Conservation (phyloP, 2,797 vertebrate genomes). For the Mus caroli region DNA sequence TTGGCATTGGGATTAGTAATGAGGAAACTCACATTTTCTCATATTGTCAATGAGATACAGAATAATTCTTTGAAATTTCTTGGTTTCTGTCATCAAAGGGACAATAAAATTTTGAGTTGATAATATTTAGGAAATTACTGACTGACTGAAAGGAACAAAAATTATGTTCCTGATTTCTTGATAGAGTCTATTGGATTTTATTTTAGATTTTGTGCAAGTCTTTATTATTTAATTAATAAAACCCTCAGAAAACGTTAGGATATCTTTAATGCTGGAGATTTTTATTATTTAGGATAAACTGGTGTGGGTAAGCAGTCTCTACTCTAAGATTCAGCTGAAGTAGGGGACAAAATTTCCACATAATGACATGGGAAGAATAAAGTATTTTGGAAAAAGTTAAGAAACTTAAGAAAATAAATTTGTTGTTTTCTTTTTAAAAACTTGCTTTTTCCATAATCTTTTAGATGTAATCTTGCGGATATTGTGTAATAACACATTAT, state of each 20-base stretch:
- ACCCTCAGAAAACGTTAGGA: neutral
- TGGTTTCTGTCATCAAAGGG: neutral
- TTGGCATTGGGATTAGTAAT: neutral
- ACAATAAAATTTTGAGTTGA: neutral
- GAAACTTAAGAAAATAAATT: neutral
- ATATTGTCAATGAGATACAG: neutral
- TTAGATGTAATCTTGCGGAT: neutral
- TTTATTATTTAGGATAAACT: neutral
- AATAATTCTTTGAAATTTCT: neutral
- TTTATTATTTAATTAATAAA: conserved; percentile 23
- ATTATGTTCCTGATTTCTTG: neutral
- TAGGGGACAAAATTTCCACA: neutral
- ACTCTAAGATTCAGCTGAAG: conserved; percentile 20
- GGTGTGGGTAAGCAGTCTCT: neutral
- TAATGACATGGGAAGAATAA: neutral
- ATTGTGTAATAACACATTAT: neutral
- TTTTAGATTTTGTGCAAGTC: neutral
- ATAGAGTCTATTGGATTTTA: neutral
- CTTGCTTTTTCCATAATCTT: conserved; percentile 36
- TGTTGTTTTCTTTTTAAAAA: neutral
- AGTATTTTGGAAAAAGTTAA: conserved; percentile 6
- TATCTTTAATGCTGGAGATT: neutral
- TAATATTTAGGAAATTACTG: neutral
- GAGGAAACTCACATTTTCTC: neutral
- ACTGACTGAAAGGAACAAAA: neutral